Conservation (phyloP, 1,140 invertebrate species). For the Pseudomyrmex flavicornis region DNA sequence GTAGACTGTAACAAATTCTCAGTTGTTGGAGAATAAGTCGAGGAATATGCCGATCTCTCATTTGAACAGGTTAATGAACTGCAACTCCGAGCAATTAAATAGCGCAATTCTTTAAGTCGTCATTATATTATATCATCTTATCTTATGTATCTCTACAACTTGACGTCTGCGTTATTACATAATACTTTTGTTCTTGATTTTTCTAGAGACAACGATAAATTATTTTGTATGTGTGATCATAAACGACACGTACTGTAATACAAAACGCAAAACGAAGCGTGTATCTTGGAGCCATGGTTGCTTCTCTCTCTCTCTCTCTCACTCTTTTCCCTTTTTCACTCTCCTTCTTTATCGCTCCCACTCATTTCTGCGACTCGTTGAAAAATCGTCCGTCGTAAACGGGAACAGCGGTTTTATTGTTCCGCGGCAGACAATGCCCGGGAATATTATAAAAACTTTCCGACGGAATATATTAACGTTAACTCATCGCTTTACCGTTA, state of each 20-base stretch:
- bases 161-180: slow-evolving; percentile 37
- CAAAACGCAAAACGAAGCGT: slow-evolving; percentile 43
- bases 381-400: slow-evolving; percentile 85
- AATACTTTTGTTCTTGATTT: slow-evolving; percentile 47
- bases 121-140: slow-evolving; percentile 37
- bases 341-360: slow-evolving; percentile 69
- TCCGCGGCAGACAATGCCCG: slow-evolving; percentile 84
- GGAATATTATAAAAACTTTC: slow-evolving; percentile 86
- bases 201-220: slow-evolving; percentile 41
- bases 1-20: background rate
- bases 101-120: slow-evolving; percentile 36
- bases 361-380: slow-evolving; percentile 83
- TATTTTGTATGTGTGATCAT: slow-evolving; percentile 25
- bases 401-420: slow-evolving; percentile 85
- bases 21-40: background rate
- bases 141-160: slow-evolving; percentile 26
- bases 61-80: slow-evolving; percentile 40
- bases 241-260: slow-evolving; percentile 55
- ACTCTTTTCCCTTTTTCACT: slow-evolving; percentile 4
- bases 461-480: slow-evolving; percentile 86
- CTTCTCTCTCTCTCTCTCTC: slow-evolving; percentile 49
- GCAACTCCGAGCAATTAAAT: slow-evolving; percentile 20
- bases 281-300: slow-evolving; percentile 37
- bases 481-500: slow-evolving; percentile 85
- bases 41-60: slow-evolving; percentile 35